Conservation (phyloP, 92 coral and sea anemone species). For the Palythoa grandis region DNA sequence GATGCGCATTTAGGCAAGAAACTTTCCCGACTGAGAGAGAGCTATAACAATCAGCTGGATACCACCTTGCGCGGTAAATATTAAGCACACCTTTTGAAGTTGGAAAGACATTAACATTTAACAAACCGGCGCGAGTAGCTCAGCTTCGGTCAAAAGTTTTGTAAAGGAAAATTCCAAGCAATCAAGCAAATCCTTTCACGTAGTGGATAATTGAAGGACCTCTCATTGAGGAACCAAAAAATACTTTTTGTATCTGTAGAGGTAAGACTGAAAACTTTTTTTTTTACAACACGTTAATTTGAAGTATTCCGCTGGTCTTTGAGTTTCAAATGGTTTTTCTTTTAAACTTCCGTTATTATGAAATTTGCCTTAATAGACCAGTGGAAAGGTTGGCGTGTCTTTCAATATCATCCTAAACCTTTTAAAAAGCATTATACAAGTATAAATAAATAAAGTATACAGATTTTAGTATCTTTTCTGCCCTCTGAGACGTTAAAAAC, state of each 20-base stretch:
- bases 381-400: background rate
- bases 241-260: background rate
- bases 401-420: background rate
- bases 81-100: background rate
- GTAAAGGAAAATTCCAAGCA: background rate
- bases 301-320: background rate
- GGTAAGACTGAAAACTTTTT: background rate
- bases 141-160: background rate
- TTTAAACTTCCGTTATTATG: background rate
- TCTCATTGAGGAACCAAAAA: background rate
- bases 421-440: background rate
- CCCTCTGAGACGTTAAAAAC: too few species aligned
- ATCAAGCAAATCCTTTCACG: background rate
- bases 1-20: background rate
- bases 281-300: background rate
- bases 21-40: background rate
- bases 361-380: background rate
- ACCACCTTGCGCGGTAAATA: background rate
- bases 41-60: slow-evolving; percentile 13
- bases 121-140: background rate
- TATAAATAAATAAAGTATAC: background rate
- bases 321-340: background rate
- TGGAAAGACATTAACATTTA: slow-evolving; percentile 4
- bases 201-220: background rate
- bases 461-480: background rate